Evolutionary conservation across 2,797 vertebrate genomes (phyloP).

Genomic region (Pangasius larnaudii): DNA sequence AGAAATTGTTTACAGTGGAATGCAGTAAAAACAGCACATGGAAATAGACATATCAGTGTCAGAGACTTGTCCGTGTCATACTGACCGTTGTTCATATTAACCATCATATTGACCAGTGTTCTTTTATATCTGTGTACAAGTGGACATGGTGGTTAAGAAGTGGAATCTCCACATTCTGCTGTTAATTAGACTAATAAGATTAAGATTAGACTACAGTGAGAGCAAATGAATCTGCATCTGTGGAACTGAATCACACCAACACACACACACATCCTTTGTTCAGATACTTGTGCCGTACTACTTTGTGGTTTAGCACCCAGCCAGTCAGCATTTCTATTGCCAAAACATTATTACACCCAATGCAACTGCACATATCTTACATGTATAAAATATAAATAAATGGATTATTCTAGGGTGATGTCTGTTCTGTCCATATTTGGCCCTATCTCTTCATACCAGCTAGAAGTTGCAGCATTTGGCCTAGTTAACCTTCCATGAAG

Average conservation of each 20-base stretch:
- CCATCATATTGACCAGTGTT: background rate
- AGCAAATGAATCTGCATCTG: background rate
- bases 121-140: background rate
- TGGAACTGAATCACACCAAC: background rate
- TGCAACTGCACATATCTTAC: background rate
- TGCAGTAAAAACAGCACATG: conserved; percentile 15
- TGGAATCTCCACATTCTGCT: background rate
- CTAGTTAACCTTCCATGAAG: background rate
- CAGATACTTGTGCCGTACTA: background rate
- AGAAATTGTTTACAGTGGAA: conserved; percentile 27
- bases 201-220: background rate
- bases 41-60: conserved; percentile 25
- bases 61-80: background rate
- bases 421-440: background rate
- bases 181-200: too few species aligned
- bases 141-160: background rate
- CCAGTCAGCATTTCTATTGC: background rate
- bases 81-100: background rate
- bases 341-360: background rate
- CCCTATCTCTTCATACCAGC: background rate
- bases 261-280: background rate
- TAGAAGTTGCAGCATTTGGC: background rate
- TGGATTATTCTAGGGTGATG: background rate
- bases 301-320: background rate
- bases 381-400: background rate